Conservation (phyloP, 1,140 invertebrate species). For the Camponotus floridanus region DNA sequence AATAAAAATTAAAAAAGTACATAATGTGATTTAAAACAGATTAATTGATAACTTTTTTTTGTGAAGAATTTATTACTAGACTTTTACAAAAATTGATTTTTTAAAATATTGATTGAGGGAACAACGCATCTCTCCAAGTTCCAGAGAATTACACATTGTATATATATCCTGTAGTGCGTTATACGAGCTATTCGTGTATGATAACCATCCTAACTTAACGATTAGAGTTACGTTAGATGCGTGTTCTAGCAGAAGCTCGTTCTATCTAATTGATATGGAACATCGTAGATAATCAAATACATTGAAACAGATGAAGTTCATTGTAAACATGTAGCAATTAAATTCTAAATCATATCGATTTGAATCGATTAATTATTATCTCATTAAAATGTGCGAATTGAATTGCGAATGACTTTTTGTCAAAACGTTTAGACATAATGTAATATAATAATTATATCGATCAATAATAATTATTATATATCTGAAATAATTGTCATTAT, state of each 20-base stretch:
- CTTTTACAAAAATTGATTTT: no score
- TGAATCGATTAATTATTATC: not conserved
- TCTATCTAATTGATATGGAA: constrained; percentile 33
- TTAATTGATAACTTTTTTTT: no score
- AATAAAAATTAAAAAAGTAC: no score
- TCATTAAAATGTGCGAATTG: not conserved
- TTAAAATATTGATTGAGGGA: not conserved
- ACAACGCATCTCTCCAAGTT: not conserved
- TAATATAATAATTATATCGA: not conserved
- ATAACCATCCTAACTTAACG: constrained; percentile 33
- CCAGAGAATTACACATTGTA: not conserved
- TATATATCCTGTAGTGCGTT: not conserved
- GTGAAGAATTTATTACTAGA: no score
- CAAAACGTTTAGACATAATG: not conserved
- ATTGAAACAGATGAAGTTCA: constrained; percentile 25
- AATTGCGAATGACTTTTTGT: not conserved
- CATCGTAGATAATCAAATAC: constrained; percentile 18
- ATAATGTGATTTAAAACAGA: not conserved
- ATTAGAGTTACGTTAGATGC: constrained; percentile 12
- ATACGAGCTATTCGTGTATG: constrained; percentile 36
- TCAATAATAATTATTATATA: not conserved
- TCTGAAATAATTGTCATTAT: no score
- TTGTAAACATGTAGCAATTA: not conserved
- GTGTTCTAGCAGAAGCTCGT: constrained; percentile 24
- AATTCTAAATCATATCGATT: not conserved